phyloP scores from a whole-genome alignment of 2,113 vertebrate genomes.

The Hypocryptadius cinnamomeus region DNA sequence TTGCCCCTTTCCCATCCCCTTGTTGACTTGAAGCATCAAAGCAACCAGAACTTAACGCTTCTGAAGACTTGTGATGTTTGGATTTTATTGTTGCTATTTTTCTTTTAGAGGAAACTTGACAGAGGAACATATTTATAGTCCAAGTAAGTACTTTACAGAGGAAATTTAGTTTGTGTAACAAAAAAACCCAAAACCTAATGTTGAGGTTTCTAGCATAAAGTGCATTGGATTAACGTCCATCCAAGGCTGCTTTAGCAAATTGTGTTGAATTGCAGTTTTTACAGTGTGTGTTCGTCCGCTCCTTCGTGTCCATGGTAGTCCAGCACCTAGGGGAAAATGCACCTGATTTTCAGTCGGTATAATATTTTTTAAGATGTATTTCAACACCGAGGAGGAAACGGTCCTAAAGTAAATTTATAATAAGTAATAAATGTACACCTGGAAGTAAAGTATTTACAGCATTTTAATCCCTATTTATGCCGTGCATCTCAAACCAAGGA shows the following conservation, averaged over 20 bases:
- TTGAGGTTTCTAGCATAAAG: constrained; percentile 44
- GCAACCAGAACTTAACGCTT: constrained; percentile 30
- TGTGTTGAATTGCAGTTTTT: constrained; percentile 4
- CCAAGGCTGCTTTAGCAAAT: constrained; percentile 33
- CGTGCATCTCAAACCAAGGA: constrained; percentile 63
- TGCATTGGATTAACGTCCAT: constrained; percentile 46
- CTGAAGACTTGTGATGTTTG: constrained; percentile 58
- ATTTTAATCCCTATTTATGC: constrained; percentile 62
- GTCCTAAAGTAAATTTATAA: constrained; percentile 49
- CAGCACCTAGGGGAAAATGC: constrained; percentile 37
- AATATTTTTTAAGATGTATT: constrained; percentile 32
- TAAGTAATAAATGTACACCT: constrained; percentile 66
- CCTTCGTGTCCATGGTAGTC: background rate
- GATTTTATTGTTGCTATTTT: constrained; percentile 55
- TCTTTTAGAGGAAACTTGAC: constrained; percentile 68
- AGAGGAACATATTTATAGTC: constrained; percentile 66
- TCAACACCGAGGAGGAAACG: constrained; percentile 65
- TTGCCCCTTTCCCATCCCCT: background rate
- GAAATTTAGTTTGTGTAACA: constrained; percentile 56
- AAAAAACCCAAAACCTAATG: background rate
- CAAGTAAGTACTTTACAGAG: constrained; percentile 74
- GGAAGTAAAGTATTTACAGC: constrained; percentile 66
- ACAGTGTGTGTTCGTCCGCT: background rate
- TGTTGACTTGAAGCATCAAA: constrained; percentile 62
- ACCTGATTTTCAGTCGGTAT: constrained; percentile 56